These are phyloP conservation scores for Telenomus remus DNA, from an alignment of 1,140 invertebrate species.

Conservation along the genomic window DNA sequence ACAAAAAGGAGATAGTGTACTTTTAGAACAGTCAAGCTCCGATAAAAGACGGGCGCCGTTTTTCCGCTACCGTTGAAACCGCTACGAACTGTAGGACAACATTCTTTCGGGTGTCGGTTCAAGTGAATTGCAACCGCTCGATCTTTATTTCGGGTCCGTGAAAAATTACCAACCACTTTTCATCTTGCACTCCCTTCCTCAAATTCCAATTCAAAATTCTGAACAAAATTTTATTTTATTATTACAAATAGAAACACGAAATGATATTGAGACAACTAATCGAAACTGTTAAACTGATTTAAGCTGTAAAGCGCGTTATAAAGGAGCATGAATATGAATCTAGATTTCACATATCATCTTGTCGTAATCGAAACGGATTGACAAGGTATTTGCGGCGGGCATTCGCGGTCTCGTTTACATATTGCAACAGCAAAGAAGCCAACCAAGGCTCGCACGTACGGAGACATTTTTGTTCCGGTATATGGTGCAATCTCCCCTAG, in stretches of 20 bases:
- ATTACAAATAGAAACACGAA: no score
- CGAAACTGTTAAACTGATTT: no score
- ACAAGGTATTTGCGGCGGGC: constrained; percentile 4
- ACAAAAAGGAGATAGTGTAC: constrained; percentile 4
- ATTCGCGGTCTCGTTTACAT: constrained; percentile 17
- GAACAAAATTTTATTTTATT: no score
- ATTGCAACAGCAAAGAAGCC: constrained; percentile 15
- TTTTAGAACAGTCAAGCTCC: constrained; percentile 31
- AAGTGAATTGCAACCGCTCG: constrained; percentile 16
- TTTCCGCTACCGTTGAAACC: no score
- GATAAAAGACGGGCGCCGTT: constrained; percentile 10
- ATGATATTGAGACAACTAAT: no score
- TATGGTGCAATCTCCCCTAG: constrained; percentile 17
- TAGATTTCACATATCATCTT: no score
- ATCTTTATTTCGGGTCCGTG: constrained; percentile 9
- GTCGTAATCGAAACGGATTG: constrained; percentile 32
- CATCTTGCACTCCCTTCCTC: no score
- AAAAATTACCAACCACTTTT: no score
- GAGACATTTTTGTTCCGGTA: constrained; percentile 34
- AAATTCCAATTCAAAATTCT: no score
- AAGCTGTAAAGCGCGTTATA: no score
- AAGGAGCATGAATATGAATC: no score
- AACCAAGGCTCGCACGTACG: constrained; percentile 7
- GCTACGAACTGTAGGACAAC: constrained; percentile 13
- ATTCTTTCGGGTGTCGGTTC: constrained; percentile 12